phyloP scores from a whole-genome alignment of 2,113 vertebrate genomes.

The Cygnus buccinator region DNA sequence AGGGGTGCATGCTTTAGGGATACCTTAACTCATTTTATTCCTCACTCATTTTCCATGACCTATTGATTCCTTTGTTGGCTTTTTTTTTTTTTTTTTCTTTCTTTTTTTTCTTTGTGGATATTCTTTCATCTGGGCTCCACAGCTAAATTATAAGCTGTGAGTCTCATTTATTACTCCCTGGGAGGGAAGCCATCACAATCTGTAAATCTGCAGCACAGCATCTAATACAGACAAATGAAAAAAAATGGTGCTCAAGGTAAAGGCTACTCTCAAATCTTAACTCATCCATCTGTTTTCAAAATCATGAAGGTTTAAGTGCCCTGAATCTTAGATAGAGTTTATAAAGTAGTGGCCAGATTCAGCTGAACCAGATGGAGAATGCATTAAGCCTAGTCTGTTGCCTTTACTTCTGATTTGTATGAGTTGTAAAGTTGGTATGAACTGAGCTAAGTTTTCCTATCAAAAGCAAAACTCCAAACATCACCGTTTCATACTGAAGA shows the following conservation, averaged over 20 bases:
- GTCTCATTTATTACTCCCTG: slow-evolving; percentile 1
- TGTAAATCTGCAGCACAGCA: neutral
- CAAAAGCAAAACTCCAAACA: neutral
- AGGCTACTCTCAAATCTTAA: neutral
- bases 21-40: neutral
- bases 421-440: neutral
- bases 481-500: neutral
- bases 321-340: neutral
- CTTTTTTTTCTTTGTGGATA: neutral
- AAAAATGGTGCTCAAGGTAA: slow-evolving; percentile 5
- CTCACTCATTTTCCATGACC: neutral
- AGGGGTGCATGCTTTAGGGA: fast-evolving
- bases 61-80: neutral
- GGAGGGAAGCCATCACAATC: neutral
- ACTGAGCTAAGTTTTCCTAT: neutral
- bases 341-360: neutral
- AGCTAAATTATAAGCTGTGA: neutral
- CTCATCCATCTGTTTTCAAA: neutral
- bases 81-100: neutral
- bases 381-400: neutral
- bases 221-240: neutral
- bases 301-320: neutral
- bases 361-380: neutral
- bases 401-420: neutral
- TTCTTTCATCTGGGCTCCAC: neutral